Evolutionary conservation across 2,113 vertebrate species (phyloP), one percentile per base, ranked within the genome.

Genomic region (Gambusia affinis): DNA sequence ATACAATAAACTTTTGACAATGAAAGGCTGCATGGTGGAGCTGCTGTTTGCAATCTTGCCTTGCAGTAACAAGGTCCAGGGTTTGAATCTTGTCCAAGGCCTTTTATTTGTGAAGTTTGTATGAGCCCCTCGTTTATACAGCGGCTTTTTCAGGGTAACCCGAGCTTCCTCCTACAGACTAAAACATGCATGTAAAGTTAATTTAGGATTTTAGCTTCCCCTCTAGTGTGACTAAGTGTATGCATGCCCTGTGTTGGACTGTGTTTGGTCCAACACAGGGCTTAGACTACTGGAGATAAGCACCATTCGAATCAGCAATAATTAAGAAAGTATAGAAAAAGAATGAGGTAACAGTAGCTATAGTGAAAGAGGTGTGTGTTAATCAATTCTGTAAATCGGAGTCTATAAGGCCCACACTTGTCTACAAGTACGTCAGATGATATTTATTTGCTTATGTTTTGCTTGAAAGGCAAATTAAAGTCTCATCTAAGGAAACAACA

Each of bases 401-500:
- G 31, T 66, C 47, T 69, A 71, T 60, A 72, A 42, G 68, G 65
- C 3, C 12, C n/a, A 19, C 35, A 33, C 71, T 71, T 80, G 42
- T 79, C 5, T 51, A 69, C 73, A 28, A 67, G 57, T 65, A 75
- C 64, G 10, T 62, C 63, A 82, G 79, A 84, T 66, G 67, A 76
- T 61, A 64, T 17, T 60, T 60, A 57, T 72, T 4, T 19, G 24
- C 64, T 79, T 60, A 73, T n/a, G 37, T 28, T 79, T 80, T 78
- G 47, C 70, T 64, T 19, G 8, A 51, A 72, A 30, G 12, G 12
- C 6, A 29, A 47, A 67, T 44, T n/a, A 47, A 44, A 57, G 24
- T 33, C 76, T 67, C 64, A 67, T 75, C 78, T 42, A 76, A 74
- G 73, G 35, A 63, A 60, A 71, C 88, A 30, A 61, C n/a, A 79